Evolutionary conservation across 2,113 vertebrate species (phyloP), one percentile per base, ranked within the genome.

Genomic region (Solea senegalensis): DNA sequence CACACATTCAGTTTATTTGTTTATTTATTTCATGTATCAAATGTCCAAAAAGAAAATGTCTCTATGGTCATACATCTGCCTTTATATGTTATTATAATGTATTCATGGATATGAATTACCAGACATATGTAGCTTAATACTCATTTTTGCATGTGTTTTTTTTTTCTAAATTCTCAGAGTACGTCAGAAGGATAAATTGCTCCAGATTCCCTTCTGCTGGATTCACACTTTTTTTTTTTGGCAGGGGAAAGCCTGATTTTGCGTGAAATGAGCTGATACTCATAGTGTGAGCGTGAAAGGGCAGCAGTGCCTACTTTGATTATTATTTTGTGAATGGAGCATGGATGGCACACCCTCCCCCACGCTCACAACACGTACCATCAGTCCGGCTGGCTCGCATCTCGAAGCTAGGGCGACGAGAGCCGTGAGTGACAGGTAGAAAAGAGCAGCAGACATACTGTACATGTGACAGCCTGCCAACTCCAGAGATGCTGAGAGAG

Each of bases 401-500:
- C 46, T 0, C 41, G 4, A 43, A 13, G 74, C 83, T 79, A 51
- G 13, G 52, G 64, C 46, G n/a, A 1, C 56, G 61, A 74, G 63
- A 80, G 76, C 63, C 10, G 13, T 59, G 75, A 78, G 71, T 65
- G 69, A 62, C 75, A 64, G 64, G 13, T 49, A 73, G 65, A 67
- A 27, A 81, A n/a, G 62, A 78, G 64, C 67, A 10, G 73, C 70
- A 57, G 61, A 67, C 49, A 44, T 9, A 6, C 34, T 34, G 34
- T 34, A 34, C 5, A 50, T 55, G 55, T 74, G 83, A 86, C 81
- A 75, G 60, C 45, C 26, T 1, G 46, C 72, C 57, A 60, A 64
- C 66, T 79, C 62, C 21, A 12, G 58, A 82, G 57, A 73, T 50
- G 69, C 82, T 13, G 26, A 40, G 60, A 75, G 69, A 82, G 70